A percentile compares a stretch with the other conserved stretches of the same genome.
Evolutionary conservation across 2,797 vertebrate species (phyloP).

Genomic region (Acrocephalus scirpaceus): DNA sequence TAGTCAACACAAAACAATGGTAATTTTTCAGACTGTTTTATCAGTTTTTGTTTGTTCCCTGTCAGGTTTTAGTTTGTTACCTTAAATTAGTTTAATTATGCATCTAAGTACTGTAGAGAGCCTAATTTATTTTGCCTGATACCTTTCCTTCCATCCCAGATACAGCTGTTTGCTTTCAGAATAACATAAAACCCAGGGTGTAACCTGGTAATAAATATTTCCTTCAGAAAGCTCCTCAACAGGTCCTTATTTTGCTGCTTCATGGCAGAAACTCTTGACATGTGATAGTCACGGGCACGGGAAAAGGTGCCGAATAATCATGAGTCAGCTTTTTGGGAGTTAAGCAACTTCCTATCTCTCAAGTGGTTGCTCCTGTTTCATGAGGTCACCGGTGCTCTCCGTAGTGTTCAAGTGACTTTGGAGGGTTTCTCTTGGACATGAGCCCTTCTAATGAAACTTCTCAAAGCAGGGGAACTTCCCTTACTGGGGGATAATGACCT

Average conservation of each 20-base stretch:
- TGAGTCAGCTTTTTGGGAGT: constrained; percentile 25
- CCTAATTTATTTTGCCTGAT: background rate
- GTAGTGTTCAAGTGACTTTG: background rate
- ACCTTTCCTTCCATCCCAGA: background rate
- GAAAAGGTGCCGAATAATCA: background rate
- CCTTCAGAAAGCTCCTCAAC: background rate
- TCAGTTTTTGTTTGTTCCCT: background rate
- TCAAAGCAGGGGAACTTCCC: background rate
- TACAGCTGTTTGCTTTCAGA: background rate
- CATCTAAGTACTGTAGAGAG: background rate
- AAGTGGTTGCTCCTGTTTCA: background rate
- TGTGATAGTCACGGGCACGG: background rate
- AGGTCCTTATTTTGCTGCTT: background rate
- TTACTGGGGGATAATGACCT: background rate
- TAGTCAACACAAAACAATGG: background rate
- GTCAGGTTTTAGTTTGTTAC: background rate
- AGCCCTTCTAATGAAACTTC: background rate
- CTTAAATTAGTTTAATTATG: background rate
- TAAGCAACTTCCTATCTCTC: background rate
- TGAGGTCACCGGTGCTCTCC: background rate
- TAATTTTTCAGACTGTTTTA: background rate
- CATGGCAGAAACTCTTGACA: background rate
- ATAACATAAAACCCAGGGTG: background rate
- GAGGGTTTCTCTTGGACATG: background rate
- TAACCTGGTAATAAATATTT: background rate